phyloP scores from a whole-genome alignment of 1,140 invertebrate genomes.

The Anadara kagoshimensis region DNA sequence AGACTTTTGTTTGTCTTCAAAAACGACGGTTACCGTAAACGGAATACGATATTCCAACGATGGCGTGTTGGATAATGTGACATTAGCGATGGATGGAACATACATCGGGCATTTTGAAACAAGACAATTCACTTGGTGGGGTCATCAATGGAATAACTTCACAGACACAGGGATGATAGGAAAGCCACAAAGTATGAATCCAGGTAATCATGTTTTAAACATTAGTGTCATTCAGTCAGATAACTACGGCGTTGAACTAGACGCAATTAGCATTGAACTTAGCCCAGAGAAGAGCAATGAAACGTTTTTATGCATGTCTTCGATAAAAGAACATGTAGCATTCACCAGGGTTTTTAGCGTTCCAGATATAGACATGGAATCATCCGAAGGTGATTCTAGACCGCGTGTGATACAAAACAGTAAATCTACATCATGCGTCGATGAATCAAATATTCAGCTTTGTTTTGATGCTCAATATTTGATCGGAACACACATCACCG shows the following conservation, averaged over 20 bases:
- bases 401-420: background rate
- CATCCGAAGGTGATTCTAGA: background rate
- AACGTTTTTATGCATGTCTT: slow-evolving; percentile 20
- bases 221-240: slow-evolving; percentile 15
- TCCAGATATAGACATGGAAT: slow-evolving; percentile 1
- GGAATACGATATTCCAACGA: slow-evolving; percentile 29
- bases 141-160: slow-evolving; percentile 27
- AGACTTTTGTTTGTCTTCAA: slow-evolving; percentile 18
- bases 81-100: slow-evolving; percentile 7
- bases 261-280: slow-evolving; percentile 14
- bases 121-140: slow-evolving; percentile 13
- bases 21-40: slow-evolving; percentile 10
- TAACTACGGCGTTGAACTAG: slow-evolving; percentile 28
- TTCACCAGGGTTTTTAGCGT: slow-evolving; percentile 4
- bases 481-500: slow-evolving; percentile 20
- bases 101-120: slow-evolving; percentile 22
- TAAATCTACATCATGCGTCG: slow-evolving; percentile 14
- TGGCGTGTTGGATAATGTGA: slow-evolving; percentile 12
- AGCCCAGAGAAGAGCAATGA: slow-evolving; percentile 18
- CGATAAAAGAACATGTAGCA: slow-evolving; percentile 18
- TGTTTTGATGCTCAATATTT: slow-evolving; percentile 13
- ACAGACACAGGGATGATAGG: slow-evolving; percentile 13
- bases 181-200: slow-evolving; percentile 1
- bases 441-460: slow-evolving; percentile 22
- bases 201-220: slow-evolving; percentile 17